Conservation (phyloP, 2,797 vertebrate genomes). For the Liasis olivaceus region DNA sequence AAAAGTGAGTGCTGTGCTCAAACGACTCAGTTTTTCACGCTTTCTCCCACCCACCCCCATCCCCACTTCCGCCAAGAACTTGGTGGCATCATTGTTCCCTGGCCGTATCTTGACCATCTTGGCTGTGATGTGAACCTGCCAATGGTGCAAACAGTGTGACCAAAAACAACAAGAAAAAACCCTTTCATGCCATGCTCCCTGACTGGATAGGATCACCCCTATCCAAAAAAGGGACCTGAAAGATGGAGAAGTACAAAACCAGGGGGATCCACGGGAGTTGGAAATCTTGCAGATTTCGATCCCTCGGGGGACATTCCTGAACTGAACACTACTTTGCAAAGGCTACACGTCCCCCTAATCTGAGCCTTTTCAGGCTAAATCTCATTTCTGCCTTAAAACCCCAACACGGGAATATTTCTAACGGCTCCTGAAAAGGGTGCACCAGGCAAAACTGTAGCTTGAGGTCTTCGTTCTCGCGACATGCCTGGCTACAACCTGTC, state of each 20-base stretch:
- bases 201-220: not conserved
- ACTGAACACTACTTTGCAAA: not conserved
- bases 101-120: not conserved
- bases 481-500: not conserved
- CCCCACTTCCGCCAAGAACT: not conserved
- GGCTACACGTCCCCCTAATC: not conserved
- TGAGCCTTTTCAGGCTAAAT: not conserved
- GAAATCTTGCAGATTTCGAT: not conserved
- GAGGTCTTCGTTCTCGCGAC: too few relatives aligned
- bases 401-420: not conserved
- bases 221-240: not conserved
- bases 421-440: accelerated
- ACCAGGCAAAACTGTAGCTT: not conserved
- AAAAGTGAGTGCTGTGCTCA: not conserved
- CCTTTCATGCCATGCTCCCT: not conserved
- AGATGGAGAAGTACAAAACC: not conserved
- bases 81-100: not conserved
- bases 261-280: not conserved
- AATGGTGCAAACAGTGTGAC: not conserved
- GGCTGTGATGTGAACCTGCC: not conserved
- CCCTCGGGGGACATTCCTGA: not conserved
- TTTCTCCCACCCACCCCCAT: not conserved
- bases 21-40: not conserved
- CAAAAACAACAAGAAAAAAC: not conserved
- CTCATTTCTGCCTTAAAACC: not conserved